Conservation (phyloP, 2,888 invertebrate species). For the Timema cristinae region DNA sequence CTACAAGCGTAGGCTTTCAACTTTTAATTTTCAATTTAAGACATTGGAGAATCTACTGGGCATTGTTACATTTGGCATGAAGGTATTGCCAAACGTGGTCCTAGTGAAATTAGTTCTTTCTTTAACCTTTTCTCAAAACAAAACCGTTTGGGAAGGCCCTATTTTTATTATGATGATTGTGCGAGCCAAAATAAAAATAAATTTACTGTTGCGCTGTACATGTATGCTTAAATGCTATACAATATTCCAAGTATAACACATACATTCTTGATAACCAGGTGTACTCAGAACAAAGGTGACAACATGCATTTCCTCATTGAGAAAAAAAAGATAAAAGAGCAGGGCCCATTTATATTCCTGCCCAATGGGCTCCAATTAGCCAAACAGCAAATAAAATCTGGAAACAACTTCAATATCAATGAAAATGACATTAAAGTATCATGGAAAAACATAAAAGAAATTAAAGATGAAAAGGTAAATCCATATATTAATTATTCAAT, state of each 20-base stretch:
- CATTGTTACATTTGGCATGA: constrained; percentile 19
- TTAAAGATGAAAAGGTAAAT: too few species aligned
- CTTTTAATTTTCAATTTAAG: neutral
- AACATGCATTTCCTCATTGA: constrained; percentile 16
- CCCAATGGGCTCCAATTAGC: too few species aligned
- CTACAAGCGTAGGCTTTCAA: constrained; percentile 19
- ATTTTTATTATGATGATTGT: constrained; percentile 18
- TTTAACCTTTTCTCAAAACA: constrained; percentile 4
- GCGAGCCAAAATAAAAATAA: neutral
- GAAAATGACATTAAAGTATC: too few species aligned
- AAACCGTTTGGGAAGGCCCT: constrained; percentile 16
- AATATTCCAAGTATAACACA: constrained; percentile 13
- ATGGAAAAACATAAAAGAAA: too few species aligned
- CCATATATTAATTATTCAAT: too few species aligned
- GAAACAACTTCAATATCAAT: too few species aligned
- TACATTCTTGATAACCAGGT: constrained; percentile 14
- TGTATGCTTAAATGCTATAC: constrained; percentile 13
- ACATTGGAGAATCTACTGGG: constrained; percentile 9
- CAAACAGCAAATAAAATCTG: too few species aligned
- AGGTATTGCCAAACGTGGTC: constrained; percentile 15
- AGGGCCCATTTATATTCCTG: too few species aligned
- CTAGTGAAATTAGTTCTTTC: constrained; percentile 17
- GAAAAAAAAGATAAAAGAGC: too few species aligned
- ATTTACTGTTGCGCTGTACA: constrained; percentile 18
- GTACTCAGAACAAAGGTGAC: constrained; percentile 6